Evolutionary conservation across 30 jellyfish, hydroid and myxozoan genomes (phyloP).

Genomic region (Turritopsis rubra): DNA sequence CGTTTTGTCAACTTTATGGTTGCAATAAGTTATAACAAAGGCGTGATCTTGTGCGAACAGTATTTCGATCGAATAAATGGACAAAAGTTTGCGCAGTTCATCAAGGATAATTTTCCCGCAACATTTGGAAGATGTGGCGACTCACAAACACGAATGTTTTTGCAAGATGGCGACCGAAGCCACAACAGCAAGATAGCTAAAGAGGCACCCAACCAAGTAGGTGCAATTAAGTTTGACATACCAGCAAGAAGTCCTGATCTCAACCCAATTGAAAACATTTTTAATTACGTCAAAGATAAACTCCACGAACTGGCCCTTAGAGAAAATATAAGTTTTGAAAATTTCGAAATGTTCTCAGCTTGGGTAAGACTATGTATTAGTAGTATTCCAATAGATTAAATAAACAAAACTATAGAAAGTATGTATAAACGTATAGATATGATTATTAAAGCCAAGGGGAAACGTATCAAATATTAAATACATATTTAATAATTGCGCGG

Average conservation of each 20-base stretch:
- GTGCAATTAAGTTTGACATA: conserved; percentile 6
- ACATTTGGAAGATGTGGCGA: too few species aligned
- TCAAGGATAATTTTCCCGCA: too few species aligned
- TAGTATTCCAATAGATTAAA: too few species aligned
- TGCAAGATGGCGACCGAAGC: conserved; percentile 2
- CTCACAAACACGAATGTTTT: too few species aligned
- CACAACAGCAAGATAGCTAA: background rate
- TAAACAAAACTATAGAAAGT: too few species aligned
- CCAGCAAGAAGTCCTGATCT: conserved; percentile 13
- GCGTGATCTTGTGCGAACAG: background rate
- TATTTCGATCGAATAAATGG: background rate
- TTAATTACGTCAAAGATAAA: background rate
- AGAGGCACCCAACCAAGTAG: background rate
- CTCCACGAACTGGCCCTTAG: background rate
- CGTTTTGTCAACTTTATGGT: background rate
- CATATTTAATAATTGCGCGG: too few species aligned
- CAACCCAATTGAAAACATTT: background rate
- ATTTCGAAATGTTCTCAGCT: too few species aligned
- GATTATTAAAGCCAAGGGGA: too few species aligned
- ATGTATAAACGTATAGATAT: too few species aligned
- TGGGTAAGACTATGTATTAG: too few species aligned
- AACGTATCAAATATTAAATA: too few species aligned
- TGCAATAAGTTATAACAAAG: background rate
- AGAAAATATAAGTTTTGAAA: background rate
- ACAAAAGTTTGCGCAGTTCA: too few species aligned